phyloP scores from a whole-genome alignment of 2,888 invertebrate species.

The Sabellastarte sp. region DNA sequence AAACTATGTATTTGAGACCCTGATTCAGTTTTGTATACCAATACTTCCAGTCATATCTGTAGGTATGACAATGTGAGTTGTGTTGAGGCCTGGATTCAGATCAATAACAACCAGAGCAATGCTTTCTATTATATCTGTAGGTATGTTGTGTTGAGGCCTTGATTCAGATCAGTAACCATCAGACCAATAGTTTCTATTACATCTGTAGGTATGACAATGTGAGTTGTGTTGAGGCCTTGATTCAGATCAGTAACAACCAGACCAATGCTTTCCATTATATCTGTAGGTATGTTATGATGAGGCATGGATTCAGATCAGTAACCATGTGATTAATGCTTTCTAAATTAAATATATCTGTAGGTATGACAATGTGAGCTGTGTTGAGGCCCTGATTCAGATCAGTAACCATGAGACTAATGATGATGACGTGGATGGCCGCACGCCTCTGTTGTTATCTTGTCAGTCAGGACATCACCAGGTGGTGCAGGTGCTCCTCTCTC shows the following conservation, averaged over 20 bases:
- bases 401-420: constrained; percentile 36
- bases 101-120: constrained; percentile 32
- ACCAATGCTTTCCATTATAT: no score
- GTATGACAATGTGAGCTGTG: constrained; percentile 30
- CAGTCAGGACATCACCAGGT: constrained; percentile 31
- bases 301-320: no score
- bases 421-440: constrained; percentile 35
- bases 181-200: no score
- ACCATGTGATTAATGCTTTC: no score
- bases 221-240: constrained; percentile 31
- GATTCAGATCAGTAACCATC: constrained; percentile 28
- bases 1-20: no score
- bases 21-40: no score
- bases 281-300: no score
- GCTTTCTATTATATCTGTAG: no score
- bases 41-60: no score
- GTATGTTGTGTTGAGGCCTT: constrained; percentile 32
- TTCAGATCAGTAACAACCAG: constrained; percentile 30
- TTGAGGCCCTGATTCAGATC: constrained; percentile 29
- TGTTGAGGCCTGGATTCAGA: constrained; percentile 30
- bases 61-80: constrained; percentile 33
- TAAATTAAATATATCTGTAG: no score
- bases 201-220: constrained; percentile 34
- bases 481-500: constrained; percentile 29
- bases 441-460: constrained; percentile 35